These are phyloP conservation scores for Lemur catta DNA, from an alignment of 2,797 vertebrate species.

Conservation along the genomic window DNA sequence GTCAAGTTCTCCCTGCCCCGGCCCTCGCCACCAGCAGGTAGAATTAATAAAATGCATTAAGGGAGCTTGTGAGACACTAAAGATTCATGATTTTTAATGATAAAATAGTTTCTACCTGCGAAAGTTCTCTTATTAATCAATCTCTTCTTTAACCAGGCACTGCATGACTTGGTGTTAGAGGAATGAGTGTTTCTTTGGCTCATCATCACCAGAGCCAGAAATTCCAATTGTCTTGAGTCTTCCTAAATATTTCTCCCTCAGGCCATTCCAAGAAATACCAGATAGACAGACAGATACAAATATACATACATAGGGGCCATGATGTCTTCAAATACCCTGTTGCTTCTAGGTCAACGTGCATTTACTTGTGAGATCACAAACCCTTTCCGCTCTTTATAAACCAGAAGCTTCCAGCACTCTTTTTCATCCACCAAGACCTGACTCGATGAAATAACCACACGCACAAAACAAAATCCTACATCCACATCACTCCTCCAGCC, in stretches of 20 bases:
- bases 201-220: neutral
- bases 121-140: neutral
- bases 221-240: neutral
- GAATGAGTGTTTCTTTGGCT: neutral
- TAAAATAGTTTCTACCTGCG: too few species aligned
- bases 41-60: neutral
- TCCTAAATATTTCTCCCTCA: neutral
- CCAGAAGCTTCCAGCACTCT: neutral
- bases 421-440: neutral
- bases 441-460: neutral
- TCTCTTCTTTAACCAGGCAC: neutral
- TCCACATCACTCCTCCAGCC: rapidly evolving
- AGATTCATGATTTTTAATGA: neutral
- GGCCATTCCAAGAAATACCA: neutral
- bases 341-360: neutral
- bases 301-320: rapidly evolving
- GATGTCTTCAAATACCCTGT: neutral
- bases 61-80: neutral
- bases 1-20: rapidly evolving
- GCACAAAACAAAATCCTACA: neutral
- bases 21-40: neutral
- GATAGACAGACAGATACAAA: neutral
- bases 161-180: rapidly evolving
- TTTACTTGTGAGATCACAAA: neutral
- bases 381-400: neutral